Percentiles rank a stretch among this genome's conserved stretches.
phyloP scores from a whole-genome alignment of 2,888 invertebrate genomes.

The Cremastobaeus sp. region DNA sequence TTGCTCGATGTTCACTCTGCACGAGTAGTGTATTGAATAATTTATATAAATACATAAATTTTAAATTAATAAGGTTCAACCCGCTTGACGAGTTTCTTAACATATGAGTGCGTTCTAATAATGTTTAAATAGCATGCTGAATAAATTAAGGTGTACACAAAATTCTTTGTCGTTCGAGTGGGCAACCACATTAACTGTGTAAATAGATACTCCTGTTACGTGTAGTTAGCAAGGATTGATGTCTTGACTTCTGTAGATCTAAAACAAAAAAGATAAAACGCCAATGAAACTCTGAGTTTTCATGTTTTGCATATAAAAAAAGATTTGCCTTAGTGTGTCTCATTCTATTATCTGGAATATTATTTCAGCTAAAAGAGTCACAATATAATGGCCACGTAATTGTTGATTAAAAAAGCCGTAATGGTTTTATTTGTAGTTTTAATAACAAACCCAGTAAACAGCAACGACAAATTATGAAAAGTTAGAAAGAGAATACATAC shows the following conservation, averaged over 20 bases:
- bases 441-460: constrained; percentile 58
- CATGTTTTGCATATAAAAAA: too few relatives aligned
- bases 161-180: constrained; percentile 62
- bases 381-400: too few relatives aligned
- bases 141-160: constrained; percentile 61
- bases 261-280: too few relatives aligned
- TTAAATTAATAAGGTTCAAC: constrained; percentile 13
- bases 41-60: neutral
- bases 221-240: constrained; percentile 70
- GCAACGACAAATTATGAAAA: constrained; percentile 41
- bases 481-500: constrained; percentile 58
- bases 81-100: constrained; percentile 19
- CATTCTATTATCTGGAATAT: too few relatives aligned
- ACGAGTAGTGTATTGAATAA: too few relatives aligned
- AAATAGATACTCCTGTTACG: constrained; percentile 69
- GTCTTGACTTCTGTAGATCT: constrained; percentile 68
- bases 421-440: constrained; percentile 20
- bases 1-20: too few relatives aligned
- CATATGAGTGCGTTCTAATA: constrained; percentile 64
- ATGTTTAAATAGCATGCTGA: constrained; percentile 63
- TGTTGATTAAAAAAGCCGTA: too few relatives aligned
- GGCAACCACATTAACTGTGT: constrained; percentile 73
- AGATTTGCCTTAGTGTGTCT: too few relatives aligned
- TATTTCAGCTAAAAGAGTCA: too few relatives aligned
- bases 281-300: too few relatives aligned